These are phyloP conservation scores for Rhabdophis nuchalis DNA, from an alignment of 2,797 vertebrate genomes.

Conservation along the genomic window DNA sequence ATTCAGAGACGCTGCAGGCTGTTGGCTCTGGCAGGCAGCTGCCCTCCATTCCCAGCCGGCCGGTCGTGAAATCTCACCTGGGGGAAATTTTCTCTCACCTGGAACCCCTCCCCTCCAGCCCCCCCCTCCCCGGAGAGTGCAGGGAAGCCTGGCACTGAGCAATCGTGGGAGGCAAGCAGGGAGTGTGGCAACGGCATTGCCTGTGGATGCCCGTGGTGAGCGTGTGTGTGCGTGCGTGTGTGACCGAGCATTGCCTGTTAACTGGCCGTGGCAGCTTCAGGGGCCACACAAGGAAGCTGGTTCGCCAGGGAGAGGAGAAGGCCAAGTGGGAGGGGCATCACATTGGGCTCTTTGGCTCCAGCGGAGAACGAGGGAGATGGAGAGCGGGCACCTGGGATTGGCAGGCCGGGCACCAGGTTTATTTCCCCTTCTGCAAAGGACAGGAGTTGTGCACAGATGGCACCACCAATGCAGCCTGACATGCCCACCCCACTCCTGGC, in stretches of 20 bases:
- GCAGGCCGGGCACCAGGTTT: neutral
- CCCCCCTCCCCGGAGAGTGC: no score
- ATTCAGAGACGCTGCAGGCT: no score
- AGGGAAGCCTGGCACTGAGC: no score
- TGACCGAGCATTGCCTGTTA: neutral
- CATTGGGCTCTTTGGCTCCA: neutral
- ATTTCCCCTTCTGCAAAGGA: neutral
- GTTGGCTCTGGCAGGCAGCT: no score
- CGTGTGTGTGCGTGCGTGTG: neutral
- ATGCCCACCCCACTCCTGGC: neutral
- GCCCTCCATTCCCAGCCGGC: no score
- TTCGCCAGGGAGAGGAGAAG: neutral
- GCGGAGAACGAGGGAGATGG: neutral
- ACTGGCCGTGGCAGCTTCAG: neutral
- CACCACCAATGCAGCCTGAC: neutral
- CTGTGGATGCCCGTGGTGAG: neutral
- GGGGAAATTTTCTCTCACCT: no score
- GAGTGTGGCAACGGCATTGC: no score
- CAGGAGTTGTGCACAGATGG: neutral
- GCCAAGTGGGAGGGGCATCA: no score
- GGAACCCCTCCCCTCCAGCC: no score
- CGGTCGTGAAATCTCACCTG: no score
- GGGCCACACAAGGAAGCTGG: neutral
- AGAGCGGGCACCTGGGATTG: no score
- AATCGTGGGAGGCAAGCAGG: no score